Base-by-base conservation (phyloP, 2,888 invertebrate species). In the Drosophila barbarae region DNA sequence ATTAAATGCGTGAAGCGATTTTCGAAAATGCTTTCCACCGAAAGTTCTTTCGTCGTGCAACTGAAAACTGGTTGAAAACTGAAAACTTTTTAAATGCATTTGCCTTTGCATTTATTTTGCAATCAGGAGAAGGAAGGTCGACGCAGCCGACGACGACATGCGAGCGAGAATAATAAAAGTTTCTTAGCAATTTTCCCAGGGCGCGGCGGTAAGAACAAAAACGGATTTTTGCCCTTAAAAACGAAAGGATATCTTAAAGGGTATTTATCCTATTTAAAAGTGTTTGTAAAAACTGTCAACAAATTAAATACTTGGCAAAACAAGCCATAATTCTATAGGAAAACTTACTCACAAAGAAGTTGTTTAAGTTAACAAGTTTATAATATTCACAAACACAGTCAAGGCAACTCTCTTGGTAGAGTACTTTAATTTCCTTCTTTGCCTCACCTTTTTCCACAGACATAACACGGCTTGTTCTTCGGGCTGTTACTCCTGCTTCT, bases 81-180 rank as follows among this genome's bases (percentile, higher is more conserved):
- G 30, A 59, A 67, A 73, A 53, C 66, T 74, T 66, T 56, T 57
- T 73, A 73, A 70, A 70, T 70, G 67, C 73, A 74, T 72, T 72
- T 69, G 57, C 65, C 64, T 73, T 57, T 60, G 65, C 72, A 73
- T 73, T 74, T 76, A 75, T 76, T 73, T 73, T 65, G 60, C 73
- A 76, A 74, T 74, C 74, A 72, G 59, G 54, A 30, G 56, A 30
- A 30, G 46, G 30, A 46, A 46, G 46, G 30, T 44, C 44, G 28
- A 18, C 18, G 42, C 26, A 51, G 50, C 42, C 66, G 56, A 35
- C 67, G 51, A 46, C 46, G 51, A 70, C 74, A 71, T 54, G 63
- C 55, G 64, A 76, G 63, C 55, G 64, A 73, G 67, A 76, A 74
- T 75, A 75, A 68, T 64, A 68, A 74, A 71, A 73, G 68, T 74